Conservation (phyloP, 2,888 invertebrate species). For the Noctua janthe region DNA sequence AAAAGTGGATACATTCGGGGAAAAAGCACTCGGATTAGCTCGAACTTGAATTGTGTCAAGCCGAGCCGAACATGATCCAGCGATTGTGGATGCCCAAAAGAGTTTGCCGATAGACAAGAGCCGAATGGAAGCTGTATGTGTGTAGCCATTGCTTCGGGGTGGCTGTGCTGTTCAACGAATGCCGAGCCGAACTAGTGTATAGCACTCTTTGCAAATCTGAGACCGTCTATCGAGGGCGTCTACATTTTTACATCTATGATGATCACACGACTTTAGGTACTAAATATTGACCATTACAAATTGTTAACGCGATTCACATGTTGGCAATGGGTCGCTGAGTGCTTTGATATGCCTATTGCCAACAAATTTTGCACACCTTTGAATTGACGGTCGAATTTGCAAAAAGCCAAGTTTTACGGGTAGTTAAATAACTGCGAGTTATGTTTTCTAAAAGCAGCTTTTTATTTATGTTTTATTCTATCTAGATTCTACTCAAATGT, state of each 20-base stretch:
- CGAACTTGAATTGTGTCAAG: neutral
- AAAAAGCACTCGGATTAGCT: neutral
- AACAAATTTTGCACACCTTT: conserved; percentile 40
- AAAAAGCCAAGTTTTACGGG: conserved; percentile 14
- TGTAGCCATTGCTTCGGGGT: neutral
- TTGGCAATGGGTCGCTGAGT: conserved; percentile 39
- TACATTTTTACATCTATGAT: conserved; percentile 35
- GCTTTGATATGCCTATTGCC: conserved; percentile 30
- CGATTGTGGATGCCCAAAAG: neutral
- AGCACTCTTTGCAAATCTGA: neutral
- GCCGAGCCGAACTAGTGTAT: neutral
- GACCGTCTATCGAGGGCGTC: conserved; percentile 30
- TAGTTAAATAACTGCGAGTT: neutral
- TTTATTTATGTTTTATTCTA: conserved; percentile 1
- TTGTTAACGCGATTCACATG: conserved; percentile 28
- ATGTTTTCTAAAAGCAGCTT: neutral
- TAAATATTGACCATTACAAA: conserved; percentile 33
- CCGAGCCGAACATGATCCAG: neutral
- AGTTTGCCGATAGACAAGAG: neutral
- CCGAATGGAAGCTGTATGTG: neutral
- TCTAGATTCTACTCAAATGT: conserved; percentile 9
- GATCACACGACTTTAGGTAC: conserved; percentile 20
- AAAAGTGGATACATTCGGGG: neutral
- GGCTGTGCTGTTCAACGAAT: neutral
- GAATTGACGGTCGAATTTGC: conserved; percentile 30